Evolutionary conservation across 2,888 invertebrate genomes (phyloP).

Genomic region (Agrochola circellaris): DNA sequence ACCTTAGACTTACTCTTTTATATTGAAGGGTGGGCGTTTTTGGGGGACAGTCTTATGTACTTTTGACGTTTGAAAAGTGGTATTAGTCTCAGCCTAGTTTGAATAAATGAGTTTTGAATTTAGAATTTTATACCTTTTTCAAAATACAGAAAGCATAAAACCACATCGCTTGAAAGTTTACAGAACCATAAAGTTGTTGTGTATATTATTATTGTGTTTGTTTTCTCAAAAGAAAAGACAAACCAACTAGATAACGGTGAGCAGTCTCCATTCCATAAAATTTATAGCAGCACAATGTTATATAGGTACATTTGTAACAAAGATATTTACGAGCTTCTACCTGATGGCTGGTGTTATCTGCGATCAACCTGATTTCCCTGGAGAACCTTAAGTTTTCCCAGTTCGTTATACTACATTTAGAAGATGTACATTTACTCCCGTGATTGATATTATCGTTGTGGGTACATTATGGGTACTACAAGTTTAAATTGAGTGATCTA

Average conservation of each 20-base stretch:
- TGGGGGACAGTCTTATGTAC: too few species aligned
- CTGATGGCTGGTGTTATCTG: slow-evolving; percentile 59
- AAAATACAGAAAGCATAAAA: neutral
- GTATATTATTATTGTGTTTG: slow-evolving; percentile 21
- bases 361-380: slow-evolving; percentile 63
- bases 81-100: too few species aligned
- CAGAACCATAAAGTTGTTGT: neutral
- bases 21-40: too few species aligned
- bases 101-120: too few species aligned
- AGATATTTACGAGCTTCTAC: slow-evolving; percentile 56
- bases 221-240: slow-evolving; percentile 45
- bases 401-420: slow-evolving; percentile 57
- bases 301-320: slow-evolving; percentile 55
- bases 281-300: slow-evolving; percentile 54
- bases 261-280: slow-evolving; percentile 54
- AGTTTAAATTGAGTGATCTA: neutral
- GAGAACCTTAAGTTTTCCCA: slow-evolving; percentile 61
- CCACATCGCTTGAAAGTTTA: neutral
- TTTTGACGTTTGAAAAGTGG: too few species aligned
- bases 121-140: neutral
- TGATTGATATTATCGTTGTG: slow-evolving; percentile 53
- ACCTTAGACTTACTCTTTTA: too few species aligned
- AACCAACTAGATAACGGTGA: slow-evolving; percentile 46
- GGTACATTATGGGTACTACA: slow-evolving; percentile 9
- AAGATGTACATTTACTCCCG: slow-evolving; percentile 44